Evolutionary conservation across 2,888 invertebrate species (phyloP).

Genomic region (Tineola bisselliella): DNA sequence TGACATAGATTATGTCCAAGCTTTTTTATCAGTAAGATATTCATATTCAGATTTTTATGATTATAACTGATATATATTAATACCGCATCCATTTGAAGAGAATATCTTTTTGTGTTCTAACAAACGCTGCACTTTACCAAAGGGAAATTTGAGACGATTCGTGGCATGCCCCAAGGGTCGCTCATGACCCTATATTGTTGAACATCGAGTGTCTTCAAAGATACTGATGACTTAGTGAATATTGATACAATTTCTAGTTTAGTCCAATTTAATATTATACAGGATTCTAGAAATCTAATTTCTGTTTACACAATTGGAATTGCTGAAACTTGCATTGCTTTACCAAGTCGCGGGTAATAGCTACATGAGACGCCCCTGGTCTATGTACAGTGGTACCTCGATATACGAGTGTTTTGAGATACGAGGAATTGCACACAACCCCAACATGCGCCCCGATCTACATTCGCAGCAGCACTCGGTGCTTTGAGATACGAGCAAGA

Average conservation of each 20-base stretch:
- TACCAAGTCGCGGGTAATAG: no score
- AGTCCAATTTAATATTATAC: neutral
- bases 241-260: slow-evolving; percentile 4
- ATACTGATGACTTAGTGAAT: neutral
- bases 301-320: neutral
- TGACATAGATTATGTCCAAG: no score
- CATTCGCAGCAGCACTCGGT: no score
- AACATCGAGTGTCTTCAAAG: slow-evolving; percentile 2
- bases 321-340: neutral
- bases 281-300: neutral
- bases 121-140: slow-evolving; percentile 22
- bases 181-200: slow-evolving; percentile 45
- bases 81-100: neutral
- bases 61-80: neutral
- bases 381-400: no score
- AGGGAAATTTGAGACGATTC: slow-evolving; percentile 34
- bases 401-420: no score
- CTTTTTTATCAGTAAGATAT: no score
- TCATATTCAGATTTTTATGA: no score
- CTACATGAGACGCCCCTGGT: no score
- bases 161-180: slow-evolving; percentile 26
- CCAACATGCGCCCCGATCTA: no score
- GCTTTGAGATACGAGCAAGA: no score
- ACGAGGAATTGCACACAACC: no score
- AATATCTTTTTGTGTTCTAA: neutral